These are phyloP conservation scores for Mormyrus proboscirostris DNA, from an alignment of 2,797 vertebrate genomes.

Conservation along the genomic window DNA sequence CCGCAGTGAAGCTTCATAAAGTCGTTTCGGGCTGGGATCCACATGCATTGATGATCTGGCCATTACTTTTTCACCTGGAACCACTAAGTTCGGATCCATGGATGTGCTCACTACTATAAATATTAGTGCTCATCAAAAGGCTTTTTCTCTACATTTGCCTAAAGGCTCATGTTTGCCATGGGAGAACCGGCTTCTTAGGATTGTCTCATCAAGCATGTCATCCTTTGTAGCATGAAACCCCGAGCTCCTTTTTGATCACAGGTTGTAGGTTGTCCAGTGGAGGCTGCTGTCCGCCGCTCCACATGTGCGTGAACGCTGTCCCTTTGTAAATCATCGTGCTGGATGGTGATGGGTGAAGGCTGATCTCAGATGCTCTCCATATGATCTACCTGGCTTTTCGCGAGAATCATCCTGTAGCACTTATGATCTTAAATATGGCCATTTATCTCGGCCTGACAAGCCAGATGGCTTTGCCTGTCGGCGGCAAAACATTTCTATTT, in stretches of 20 bases:
- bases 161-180: background rate
- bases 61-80: background rate
- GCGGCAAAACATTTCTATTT: background rate
- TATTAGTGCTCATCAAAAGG: background rate
- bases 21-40: background rate
- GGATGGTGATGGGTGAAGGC: background rate
- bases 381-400: background rate
- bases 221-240: background rate
- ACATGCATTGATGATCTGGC: background rate
- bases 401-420: background rate
- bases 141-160: background rate
- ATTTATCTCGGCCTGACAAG: background rate
- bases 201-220: background rate
- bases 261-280: background rate
- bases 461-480: background rate
- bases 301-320: background rate
- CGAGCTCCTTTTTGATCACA: background rate
- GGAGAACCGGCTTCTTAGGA: background rate
- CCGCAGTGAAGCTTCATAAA: background rate
- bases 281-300: background rate
- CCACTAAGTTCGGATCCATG: background rate
- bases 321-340: background rate
- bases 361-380: background rate
- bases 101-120: background rate
- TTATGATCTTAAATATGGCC: background rate